Evolutionary conservation across 2,888 invertebrate genomes (phyloP).

Genomic region (Tachystola acroxantha): DNA sequence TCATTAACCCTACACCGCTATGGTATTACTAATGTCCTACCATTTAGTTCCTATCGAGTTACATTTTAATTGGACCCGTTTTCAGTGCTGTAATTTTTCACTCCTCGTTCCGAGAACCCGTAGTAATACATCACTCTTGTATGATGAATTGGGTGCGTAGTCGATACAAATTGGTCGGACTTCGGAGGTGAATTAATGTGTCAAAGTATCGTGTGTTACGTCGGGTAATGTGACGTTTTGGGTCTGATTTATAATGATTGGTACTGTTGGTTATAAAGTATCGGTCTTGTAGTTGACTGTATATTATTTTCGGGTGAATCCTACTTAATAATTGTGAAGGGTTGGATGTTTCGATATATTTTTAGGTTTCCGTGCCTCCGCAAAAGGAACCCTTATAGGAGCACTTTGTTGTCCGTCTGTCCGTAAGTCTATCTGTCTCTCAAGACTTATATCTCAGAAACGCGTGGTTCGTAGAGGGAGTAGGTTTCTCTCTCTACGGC

Average conservation of each 20-base stretch:
- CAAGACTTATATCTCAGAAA: too few relatives aligned
- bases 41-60: conserved; percentile 45
- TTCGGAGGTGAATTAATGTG: conserved; percentile 25
- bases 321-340: too few relatives aligned
- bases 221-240: conserved; percentile 1
- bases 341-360: too few relatives aligned
- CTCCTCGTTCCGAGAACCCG: conserved; percentile 19
- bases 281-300: too few relatives aligned
- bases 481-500: too few relatives aligned
- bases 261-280: too few relatives aligned
- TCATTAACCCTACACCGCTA: neutral
- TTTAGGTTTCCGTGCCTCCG: too few relatives aligned
- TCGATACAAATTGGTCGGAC: conserved; percentile 44
- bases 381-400: too few relatives aligned
- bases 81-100: conserved; percentile 49
- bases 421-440: too few relatives aligned
- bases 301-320: too few relatives aligned
- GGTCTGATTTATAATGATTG: neutral
- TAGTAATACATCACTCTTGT: conserved; percentile 27
- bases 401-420: too few relatives aligned
- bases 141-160: conserved; percentile 41
- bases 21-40: conserved; percentile 30
- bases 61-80: conserved; percentile 62
- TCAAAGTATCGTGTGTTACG: conserved; percentile 14
- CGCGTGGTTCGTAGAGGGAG: too few relatives aligned